Evolutionary conservation across 37 sponge, comb jelly and placozoan genomes (phyloP), one percentile per base, ranked within the genome.

Genomic region (Agelas oroides): DNA sequence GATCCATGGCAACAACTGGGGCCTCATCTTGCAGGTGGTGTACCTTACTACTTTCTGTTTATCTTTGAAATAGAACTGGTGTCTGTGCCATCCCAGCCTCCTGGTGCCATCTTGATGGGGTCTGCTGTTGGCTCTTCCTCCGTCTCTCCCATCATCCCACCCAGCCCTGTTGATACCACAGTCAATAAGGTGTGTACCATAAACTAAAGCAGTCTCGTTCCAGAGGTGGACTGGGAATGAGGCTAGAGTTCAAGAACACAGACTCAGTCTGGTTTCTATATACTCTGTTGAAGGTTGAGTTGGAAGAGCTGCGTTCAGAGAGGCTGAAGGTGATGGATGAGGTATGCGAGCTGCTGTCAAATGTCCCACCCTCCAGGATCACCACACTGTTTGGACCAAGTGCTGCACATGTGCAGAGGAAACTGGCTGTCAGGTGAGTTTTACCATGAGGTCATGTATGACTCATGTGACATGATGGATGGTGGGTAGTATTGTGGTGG

Each of bases 311-410:
- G 8, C 34, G 27, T 20, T 33, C n/a, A 1, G 68, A 84, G 80
- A 78, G 81, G 59, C 5, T 85, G 27, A 34, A 23, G 11, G 80
- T 90, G 53, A 90, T 90, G 91, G 81, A 90, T 65, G 86, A 85
- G 1, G 39, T 91, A 0, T 91, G 91, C 34, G 82, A 85, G 25
- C 27, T 80, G n/a, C 76, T 91, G 12, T 53, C 66, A 52, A 73
- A 82, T 21, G 33, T 86, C 36, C 84, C 90, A 20, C 16, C 84
- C 23, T 30, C 85, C n/a, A 25, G 21, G 19, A 38, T 89, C 27
- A 53, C 79, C 30, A 31, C 71, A 20, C 63, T 84, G 36, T 70
- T 77, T 35, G 73, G 74, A 18, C 35, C 28, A 6, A 35, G 35
- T 84, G 84, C 73, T 55, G 72, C 34, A 28, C 71, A 78, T 39